phyloP scores from a whole-genome alignment of 2,888 invertebrate species.

The Diloba caeruleocephala region DNA sequence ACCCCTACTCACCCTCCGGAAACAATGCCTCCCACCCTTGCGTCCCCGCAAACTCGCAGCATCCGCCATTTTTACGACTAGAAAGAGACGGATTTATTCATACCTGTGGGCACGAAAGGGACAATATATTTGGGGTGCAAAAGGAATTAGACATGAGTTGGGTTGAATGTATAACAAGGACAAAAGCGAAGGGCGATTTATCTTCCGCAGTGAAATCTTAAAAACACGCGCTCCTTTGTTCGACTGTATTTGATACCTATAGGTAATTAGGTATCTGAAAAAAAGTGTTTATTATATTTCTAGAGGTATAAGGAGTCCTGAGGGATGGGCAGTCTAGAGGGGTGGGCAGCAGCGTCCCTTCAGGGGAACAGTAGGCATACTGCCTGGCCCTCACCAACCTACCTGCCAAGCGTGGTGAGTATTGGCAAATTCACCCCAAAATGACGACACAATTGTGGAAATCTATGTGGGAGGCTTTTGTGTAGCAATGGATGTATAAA shows the following conservation, averaged over 20 bases:
- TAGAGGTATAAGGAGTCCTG: too few relatives aligned
- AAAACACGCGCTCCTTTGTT: constrained; percentile 49
- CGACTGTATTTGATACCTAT: constrained; percentile 19
- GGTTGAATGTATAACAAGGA: constrained; percentile 73
- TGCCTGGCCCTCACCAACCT: too few relatives aligned
- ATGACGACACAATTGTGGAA: too few relatives aligned
- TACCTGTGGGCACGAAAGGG: constrained; percentile 40
- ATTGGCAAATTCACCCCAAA: too few relatives aligned
- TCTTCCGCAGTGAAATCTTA: constrained; percentile 60
- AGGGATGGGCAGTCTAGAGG: too few relatives aligned
- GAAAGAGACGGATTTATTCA: constrained; percentile 51
- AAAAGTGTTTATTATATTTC: constrained; percentile 33
- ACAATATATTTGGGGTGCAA: constrained; percentile 65
- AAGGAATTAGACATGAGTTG: constrained; percentile 69
- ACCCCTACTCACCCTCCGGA: constrained; percentile 76
- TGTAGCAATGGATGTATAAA: too few relatives aligned
- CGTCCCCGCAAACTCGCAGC: constrained; percentile 71
- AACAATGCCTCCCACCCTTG: constrained; percentile 62
- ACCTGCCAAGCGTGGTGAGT: too few relatives aligned
- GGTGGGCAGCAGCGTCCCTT: too few relatives aligned
- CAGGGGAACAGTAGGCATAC: too few relatives aligned
- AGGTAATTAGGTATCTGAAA: constrained; percentile 35
- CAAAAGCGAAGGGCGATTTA: constrained; percentile 68
- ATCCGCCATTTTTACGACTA: constrained; percentile 82
- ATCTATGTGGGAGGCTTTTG: too few relatives aligned